Evolutionary conservation across 1,140 invertebrate species (phyloP), one percentile per base, ranked within the genome.

Genomic region (Drosophila lacertosa): DNA sequence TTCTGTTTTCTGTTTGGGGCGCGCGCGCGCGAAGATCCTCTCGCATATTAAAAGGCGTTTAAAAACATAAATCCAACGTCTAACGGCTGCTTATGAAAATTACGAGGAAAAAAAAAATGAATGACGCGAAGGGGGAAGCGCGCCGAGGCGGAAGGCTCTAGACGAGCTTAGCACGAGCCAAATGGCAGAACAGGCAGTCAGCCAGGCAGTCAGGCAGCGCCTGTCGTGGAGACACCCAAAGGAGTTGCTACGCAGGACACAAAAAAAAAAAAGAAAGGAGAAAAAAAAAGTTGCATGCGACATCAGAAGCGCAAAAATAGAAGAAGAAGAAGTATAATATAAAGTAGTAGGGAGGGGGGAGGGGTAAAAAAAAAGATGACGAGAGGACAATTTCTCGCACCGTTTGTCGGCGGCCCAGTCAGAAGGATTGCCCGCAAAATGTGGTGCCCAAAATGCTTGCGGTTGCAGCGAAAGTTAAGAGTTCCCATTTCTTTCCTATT

Each of bases 31-130:
- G 82, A 84, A 88, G 76, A 86, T 88, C 81, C 81, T 81, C 77
- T 76, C 78, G 71, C 75, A 90, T 88, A 90, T 88, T 88, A 90
- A 90, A 90, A 80, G 78, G 73, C 86, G 76, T 86, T 90, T 90
- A 89, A 90, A 89, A 88, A 83, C 88, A 90, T 90, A 90, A 90
- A 90, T 89, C 81, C 81, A 83, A 71, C 79, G 72, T 76, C 77
- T 90, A 90, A 90, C 78, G 84, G 81, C 81, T 90, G 88, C 88
- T 90, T 90, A 89, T 90, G 86, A 86, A 90, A 83, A 90, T 88
- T 88, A 90, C 81, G 75, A 83, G 73, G 73, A 89, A 84, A 84
- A 89, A 89, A 89, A 86, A 89, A 89, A 89, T 78, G 74, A 82
- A 57, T 79, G 84, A 89, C 69, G 58, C 44, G 26, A 33, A 7